Conservation (phyloP, 1,140 invertebrate genomes). For the Neelides sp. region DNA sequence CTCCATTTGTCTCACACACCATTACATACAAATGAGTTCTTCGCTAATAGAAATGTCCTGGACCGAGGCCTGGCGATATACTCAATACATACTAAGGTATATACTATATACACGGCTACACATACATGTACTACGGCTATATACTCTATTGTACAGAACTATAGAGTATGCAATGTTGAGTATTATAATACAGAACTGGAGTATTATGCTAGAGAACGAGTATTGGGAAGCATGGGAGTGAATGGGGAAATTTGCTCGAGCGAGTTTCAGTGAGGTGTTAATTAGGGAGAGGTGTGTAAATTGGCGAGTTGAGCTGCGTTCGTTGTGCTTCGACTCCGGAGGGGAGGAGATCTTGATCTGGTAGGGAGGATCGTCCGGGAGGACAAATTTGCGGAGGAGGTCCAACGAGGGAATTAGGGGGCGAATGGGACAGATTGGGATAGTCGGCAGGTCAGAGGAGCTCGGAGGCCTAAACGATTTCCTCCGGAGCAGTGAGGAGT, state of each 20-base stretch:
- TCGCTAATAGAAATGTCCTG: no score
- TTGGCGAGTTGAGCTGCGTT: background rate
- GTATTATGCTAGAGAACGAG: background rate
- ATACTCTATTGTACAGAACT: constrained; percentile 5
- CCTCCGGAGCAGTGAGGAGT: no score
- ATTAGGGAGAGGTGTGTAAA: background rate
- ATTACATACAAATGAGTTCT: no score
- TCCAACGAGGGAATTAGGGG: no score
- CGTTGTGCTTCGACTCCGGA: background rate
- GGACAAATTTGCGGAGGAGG: no score
- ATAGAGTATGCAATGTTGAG: background rate
- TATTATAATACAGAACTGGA: constrained; percentile 3
- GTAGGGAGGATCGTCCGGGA: no score
- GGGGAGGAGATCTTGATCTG: no score
- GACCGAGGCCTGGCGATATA: no score
- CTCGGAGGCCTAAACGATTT: background rate
- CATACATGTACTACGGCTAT: constrained; percentile 16
- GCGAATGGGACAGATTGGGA: no score
- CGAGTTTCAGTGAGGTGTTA: background rate
- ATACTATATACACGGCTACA: background rate
- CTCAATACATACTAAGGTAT: constrained; percentile 12
- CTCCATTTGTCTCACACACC: no score
- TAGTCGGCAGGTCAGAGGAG: no score
- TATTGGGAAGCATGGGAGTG: constrained; percentile 17
- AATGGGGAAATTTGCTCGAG: background rate